Conservation (phyloP, 2,888 invertebrate genomes). For the Ophion slaviceki region DNA sequence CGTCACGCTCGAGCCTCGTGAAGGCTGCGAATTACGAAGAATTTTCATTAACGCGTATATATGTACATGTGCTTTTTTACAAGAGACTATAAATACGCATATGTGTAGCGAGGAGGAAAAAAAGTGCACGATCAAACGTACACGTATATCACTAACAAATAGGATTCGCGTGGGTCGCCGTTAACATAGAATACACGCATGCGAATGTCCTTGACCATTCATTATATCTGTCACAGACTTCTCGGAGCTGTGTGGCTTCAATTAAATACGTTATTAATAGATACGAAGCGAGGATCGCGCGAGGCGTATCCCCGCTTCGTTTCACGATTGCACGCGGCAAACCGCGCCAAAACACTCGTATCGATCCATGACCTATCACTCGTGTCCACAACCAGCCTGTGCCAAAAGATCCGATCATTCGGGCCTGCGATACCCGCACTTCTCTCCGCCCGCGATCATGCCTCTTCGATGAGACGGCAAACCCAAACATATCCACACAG, state of each 20-base stretch:
- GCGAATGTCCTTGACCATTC: slow-evolving; percentile 63
- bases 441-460: neutral
- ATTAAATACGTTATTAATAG: slow-evolving; percentile 72
- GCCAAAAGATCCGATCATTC: slow-evolving; percentile 26
- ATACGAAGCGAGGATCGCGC: slow-evolving; percentile 60
- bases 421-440: neutral
- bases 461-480: neutral
- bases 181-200: slow-evolving; percentile 13
- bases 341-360: slow-evolving; percentile 42
- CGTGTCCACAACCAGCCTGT: neutral
- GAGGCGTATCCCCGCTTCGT: slow-evolving; percentile 7
- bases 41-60: slow-evolving; percentile 33
- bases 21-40: slow-evolving; percentile 21
- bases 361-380: slow-evolving; percentile 57
- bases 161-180: slow-evolving; percentile 47
- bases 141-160: slow-evolving; percentile 32
- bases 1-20: slow-evolving; percentile 5
- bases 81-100: slow-evolving; percentile 17
- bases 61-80: neutral
- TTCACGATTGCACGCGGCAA: slow-evolving; percentile 24
- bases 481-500: neutral
- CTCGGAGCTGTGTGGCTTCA: slow-evolving; percentile 62
- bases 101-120: neutral
- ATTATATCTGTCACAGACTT: slow-evolving; percentile 63
- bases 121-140: slow-evolving; percentile 25